These are phyloP conservation scores for Idaea aversata DNA, from an alignment of 2,888 invertebrate genomes.

Conservation along the genomic window DNA sequence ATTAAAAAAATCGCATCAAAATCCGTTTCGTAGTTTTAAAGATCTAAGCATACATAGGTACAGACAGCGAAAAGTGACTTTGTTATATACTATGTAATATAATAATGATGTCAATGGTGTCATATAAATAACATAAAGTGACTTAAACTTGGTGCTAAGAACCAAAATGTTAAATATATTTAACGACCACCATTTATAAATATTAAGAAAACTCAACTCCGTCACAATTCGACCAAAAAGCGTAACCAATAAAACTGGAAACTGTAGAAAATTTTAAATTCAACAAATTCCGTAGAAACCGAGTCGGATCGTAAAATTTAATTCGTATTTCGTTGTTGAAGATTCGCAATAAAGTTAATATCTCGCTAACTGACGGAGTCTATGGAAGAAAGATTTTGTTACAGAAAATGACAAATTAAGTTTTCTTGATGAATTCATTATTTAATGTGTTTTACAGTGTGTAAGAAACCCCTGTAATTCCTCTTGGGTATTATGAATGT, in stretches of 20 bases:
- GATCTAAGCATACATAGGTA: too few relatives aligned
- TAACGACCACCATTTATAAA: slow-evolving; percentile 10
- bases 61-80: too few relatives aligned
- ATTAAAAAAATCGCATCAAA: too few relatives aligned
- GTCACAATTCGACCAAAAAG: neutral
- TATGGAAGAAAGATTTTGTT: slow-evolving; percentile 13
- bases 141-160: too few relatives aligned
- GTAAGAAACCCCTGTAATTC: neutral
- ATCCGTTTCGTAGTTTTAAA: too few relatives aligned
- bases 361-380: slow-evolving; percentile 28
- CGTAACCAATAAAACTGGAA: neutral
- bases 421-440: neutral
- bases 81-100: too few relatives aligned
- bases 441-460: neutral
- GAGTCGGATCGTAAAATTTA: slow-evolving; percentile 47
- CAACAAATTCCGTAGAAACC: slow-evolving; percentile 13
- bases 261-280: neutral
- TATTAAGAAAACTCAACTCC: neutral
- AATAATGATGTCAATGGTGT: too few relatives aligned
- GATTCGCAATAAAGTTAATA: slow-evolving; percentile 56
- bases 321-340: slow-evolving; percentile 52
- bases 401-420: neutral
- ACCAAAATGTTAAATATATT: neutral
- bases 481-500: too few relatives aligned
- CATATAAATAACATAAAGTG: too few relatives aligned